Evolutionary conservation across 2,797 vertebrate genomes (phyloP), one percentile per base, ranked within the genome.

Genomic region (Coregonus suidteri): DNA sequence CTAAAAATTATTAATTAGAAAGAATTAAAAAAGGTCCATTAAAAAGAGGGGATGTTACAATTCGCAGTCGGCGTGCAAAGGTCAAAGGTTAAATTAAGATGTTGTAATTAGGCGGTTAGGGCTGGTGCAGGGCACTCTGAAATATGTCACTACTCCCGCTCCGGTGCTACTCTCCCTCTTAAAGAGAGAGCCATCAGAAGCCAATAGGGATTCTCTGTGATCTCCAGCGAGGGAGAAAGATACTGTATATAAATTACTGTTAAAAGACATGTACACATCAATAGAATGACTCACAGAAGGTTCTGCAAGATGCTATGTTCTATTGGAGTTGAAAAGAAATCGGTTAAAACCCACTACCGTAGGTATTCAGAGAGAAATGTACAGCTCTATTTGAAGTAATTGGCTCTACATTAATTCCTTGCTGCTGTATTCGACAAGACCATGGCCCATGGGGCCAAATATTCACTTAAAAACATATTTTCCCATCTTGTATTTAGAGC

Each of bases 41-140:
- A 80, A 77, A 84, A 79, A n/a, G 69, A 5, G n/a, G 31, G 18
- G 64, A 72, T 77, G 74, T 68, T 80, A 77, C 73, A 80, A 84
- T 87, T 85, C 69, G 73, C 78, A 53, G 71, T 73, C 68, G 65
- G 41, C 83, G 66, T 70, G 71, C 68, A 81, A 75, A 86, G 25
- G 25, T 25, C 25, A 25, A 25, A 25, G 77, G 75, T 89, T 82
- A 84, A 86, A 82, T 75, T 69, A 79, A 73, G 62, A 16, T 77
- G 18, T 56, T 56, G 62, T 77, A 79, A 86, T 85, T 76, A 83
- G 68, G 81, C 68, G 13, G 37, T 41, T 70, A 59, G 51, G 64
- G 75, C 59, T 54, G 56, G 71, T 37, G 53, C 4, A 64, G 66
- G 34, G 0, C 30, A 11, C 6, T 25, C 18, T 31, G 31, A 75